Conservation (phyloP, 2,797 vertebrate genomes). For the Sphenodon punctatus region DNA sequence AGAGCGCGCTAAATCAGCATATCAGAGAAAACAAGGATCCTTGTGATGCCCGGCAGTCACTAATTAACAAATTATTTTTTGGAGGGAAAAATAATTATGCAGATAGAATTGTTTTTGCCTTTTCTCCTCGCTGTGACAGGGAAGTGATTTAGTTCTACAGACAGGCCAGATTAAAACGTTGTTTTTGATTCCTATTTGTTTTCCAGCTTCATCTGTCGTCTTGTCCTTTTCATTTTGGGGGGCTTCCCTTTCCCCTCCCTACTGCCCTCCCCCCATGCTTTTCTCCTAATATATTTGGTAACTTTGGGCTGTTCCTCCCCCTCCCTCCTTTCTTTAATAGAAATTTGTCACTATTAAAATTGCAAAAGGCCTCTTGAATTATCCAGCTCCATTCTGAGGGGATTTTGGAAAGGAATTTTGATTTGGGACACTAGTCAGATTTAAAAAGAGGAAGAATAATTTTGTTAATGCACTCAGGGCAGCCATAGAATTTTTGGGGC, state of each 20-base stretch:
- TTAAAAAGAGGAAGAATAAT: not conserved
- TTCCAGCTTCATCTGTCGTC: accelerated
- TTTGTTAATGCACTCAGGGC: too few species aligned
- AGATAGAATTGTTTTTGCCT: slow-evolving; percentile 63
- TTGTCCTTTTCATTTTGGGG: too few species aligned
- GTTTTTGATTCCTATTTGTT: accelerated
- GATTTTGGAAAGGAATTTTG: not conserved
- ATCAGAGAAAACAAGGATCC: slow-evolving; percentile 61
- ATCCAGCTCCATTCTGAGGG: accelerated
- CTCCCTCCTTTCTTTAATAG: too few species aligned
- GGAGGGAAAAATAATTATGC: slow-evolving; percentile 16
- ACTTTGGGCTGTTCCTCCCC: accelerated
- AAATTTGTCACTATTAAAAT: accelerated
- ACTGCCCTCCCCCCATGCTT: accelerated
- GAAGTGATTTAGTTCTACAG: slow-evolving; percentile 37
- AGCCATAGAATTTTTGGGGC: too few species aligned
- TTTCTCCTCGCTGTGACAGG: slow-evolving; percentile 27
- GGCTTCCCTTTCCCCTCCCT: not conserved
- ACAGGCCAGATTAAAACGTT: slow-evolving; percentile 21
- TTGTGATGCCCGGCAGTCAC: slow-evolving; percentile 66
- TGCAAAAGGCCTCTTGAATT: accelerated
- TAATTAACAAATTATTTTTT: slow-evolving; percentile 65
- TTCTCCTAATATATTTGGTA: not conserved
- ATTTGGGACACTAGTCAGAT: too few species aligned
- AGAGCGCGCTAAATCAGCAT: slow-evolving; percentile 63